Conservation (phyloP, 1,140 invertebrate genomes). For the Sarcophaga bullata region DNA sequence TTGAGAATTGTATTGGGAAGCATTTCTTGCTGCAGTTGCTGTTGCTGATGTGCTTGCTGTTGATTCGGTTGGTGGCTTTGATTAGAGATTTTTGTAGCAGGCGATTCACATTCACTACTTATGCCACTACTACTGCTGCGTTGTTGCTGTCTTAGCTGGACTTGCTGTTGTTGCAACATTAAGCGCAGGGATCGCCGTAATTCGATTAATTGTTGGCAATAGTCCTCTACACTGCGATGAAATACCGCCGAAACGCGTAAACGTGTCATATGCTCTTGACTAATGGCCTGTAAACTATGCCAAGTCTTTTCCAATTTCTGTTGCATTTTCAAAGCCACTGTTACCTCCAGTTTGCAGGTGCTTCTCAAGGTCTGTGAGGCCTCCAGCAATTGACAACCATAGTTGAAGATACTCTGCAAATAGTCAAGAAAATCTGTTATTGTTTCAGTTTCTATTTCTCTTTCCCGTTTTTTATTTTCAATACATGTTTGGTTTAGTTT, state of each 20-base stretch:
- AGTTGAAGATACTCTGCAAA: slow-evolving; percentile 79
- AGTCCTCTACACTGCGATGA: slow-evolving; percentile 78
- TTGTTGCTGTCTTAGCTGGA: slow-evolving; percentile 46
- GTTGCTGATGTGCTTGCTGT: not conserved
- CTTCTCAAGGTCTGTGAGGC: slow-evolving; percentile 79
- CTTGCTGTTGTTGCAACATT: slow-evolving; percentile 56
- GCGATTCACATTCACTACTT: slow-evolving; percentile 52
- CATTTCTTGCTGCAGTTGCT: slow-evolving; percentile 3
- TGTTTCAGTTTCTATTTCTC: not conserved
- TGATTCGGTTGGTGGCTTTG: not conserved
- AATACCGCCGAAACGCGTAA: slow-evolving; percentile 81
- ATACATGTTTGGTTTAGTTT: no score
- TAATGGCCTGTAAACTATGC: slow-evolving; percentile 76
- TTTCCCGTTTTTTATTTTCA: no score
- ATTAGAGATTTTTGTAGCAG: slow-evolving; percentile 18
- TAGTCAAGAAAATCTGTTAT: not conserved
- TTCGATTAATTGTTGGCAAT: slow-evolving; percentile 71
- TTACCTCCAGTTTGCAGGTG: slow-evolving; percentile 73
- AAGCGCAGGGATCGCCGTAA: slow-evolving; percentile 69
- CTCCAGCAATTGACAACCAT: slow-evolving; percentile 79
- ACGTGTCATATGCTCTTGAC: slow-evolving; percentile 81
- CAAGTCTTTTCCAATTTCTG: slow-evolving; percentile 74
- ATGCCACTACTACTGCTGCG: slow-evolving; percentile 61
- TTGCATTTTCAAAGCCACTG: slow-evolving; percentile 53
- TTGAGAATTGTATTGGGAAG: not conserved